These are phyloP conservation scores for Chrysolina haemoptera DNA, from an alignment of 2,888 invertebrate species.

Conservation along the genomic window DNA sequence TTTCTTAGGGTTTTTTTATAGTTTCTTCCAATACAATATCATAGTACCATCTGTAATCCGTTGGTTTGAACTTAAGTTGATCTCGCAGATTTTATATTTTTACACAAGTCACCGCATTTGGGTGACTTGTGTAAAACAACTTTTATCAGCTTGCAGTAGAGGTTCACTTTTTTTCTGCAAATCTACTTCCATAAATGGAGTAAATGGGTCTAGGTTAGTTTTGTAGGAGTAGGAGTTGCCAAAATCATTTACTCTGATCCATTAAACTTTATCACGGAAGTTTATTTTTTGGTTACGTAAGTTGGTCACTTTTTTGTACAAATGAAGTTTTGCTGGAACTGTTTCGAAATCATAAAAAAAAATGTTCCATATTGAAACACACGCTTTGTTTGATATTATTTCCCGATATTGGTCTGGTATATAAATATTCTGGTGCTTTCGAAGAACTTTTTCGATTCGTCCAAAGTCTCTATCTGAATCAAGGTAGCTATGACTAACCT, in stretches of 20 bases:
- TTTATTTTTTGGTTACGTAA: neutral
- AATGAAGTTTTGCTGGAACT: conserved; percentile 3
- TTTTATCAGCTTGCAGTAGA: neutral
- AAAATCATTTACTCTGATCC: neutral
- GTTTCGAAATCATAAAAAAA: conserved; percentile 4
- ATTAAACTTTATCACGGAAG: neutral
- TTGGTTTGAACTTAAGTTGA: neutral
- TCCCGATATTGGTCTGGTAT: conserved; percentile 1
- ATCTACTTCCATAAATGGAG: neutral
- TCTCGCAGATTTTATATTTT: conserved; percentile 14
- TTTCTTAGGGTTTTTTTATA: neutral
- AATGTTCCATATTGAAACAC: conserved; percentile 8
- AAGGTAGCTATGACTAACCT: conserved; percentile 24
- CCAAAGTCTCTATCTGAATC: conserved; percentile 23
- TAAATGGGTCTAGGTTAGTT: neutral
- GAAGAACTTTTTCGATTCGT: conserved; percentile 8
- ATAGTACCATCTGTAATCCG: too few relatives aligned
- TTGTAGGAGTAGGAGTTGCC: neutral
- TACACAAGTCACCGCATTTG: conserved; percentile 17
- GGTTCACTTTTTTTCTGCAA: neutral
- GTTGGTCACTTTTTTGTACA: neutral
- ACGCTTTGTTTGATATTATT: neutral
- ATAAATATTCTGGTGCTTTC: conserved; percentile 8
- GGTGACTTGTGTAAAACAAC: conserved; percentile 6
- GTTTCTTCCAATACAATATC: neutral